Conservation (phyloP, 2,113 vertebrate genomes). For the Halichoeres trimaculatus region DNA sequence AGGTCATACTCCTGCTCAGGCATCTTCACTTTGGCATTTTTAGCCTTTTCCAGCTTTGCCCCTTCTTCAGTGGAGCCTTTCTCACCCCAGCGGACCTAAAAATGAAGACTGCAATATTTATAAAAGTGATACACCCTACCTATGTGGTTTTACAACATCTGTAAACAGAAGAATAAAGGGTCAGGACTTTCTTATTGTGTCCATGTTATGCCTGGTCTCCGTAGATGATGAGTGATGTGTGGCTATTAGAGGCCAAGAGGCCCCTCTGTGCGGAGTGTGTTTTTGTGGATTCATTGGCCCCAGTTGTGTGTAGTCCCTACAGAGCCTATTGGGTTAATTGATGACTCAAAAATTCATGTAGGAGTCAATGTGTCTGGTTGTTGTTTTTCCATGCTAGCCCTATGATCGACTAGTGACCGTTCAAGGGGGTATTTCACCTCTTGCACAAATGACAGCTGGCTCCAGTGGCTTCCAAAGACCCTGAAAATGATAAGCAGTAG, state of each 20-base stretch:
- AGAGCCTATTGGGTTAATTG: too few relatives aligned
- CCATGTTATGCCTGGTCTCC: neutral
- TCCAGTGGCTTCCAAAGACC: too few relatives aligned
- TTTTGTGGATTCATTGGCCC: too few relatives aligned
- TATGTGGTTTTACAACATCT: neutral
- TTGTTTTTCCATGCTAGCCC: too few relatives aligned
- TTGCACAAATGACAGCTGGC: too few relatives aligned
- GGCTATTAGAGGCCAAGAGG: too few relatives aligned
- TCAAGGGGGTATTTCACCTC: too few relatives aligned
- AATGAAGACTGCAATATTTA: neutral
- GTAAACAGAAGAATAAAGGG: neutral
- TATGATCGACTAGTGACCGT: too few relatives aligned
- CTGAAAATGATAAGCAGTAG: too few relatives aligned
- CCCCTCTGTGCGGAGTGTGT: too few relatives aligned
- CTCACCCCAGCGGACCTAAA: conserved; percentile 97
- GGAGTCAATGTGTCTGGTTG: neutral
- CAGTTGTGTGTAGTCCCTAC: too few relatives aligned
- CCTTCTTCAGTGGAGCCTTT: conserved; percentile 98
- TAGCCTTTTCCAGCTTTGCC: conserved; percentile 96
- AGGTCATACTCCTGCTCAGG: conserved; percentile 92
- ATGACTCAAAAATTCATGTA: neutral
- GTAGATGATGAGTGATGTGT: too few relatives aligned
- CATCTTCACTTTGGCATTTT: conserved; percentile 97
- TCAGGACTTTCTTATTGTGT: neutral
- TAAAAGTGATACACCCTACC: neutral